Evolutionary conservation across 2,797 vertebrate genomes (phyloP).

Genomic region (Esox lucius): DNA sequence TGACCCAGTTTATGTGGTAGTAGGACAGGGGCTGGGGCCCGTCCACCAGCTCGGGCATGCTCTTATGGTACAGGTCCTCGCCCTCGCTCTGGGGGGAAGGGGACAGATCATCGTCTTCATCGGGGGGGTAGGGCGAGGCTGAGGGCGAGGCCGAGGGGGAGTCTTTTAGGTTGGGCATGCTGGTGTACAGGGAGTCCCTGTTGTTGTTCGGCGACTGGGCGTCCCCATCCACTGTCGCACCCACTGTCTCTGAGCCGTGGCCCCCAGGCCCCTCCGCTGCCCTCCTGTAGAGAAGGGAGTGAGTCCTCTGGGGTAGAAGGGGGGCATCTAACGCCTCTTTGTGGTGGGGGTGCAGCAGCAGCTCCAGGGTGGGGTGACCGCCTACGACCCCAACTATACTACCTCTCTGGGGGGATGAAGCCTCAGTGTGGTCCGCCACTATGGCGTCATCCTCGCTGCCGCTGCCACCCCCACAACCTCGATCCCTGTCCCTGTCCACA

Average conservation of each 20-base stretch:
- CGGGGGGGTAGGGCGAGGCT: constrained; percentile 85
- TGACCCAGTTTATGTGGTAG: constrained; percentile 93
- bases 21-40: constrained; percentile 89
- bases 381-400: constrained; percentile 51
- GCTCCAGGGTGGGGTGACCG: constrained; percentile 84
- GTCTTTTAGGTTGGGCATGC: constrained; percentile 99
- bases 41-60: constrained; percentile 94
- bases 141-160: constrained; percentile 85
- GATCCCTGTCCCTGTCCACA: constrained; percentile 46
- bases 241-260: constrained; percentile 82
- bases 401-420: constrained; percentile 74
- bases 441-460: constrained; percentile 89
- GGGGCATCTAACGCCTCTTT: constrained; percentile 91
- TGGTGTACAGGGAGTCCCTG: constrained; percentile 98
- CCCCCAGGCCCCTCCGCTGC: constrained; percentile 76
- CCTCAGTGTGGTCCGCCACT: constrained; percentile 82
- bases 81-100: constrained; percentile 85
- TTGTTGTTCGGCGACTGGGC: constrained; percentile 85
- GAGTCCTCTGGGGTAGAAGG: constrained; percentile 97
- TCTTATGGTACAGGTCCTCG: constrained; percentile 94
- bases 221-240: constrained; percentile 76
- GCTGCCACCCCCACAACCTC: constrained; percentile 74
- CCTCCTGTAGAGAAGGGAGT: constrained; percentile 91
- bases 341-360: constrained; percentile 84
- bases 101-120: constrained; percentile 82